Conservation (phyloP, 2,113 vertebrate species). For the Furnarius figulus region DNA sequence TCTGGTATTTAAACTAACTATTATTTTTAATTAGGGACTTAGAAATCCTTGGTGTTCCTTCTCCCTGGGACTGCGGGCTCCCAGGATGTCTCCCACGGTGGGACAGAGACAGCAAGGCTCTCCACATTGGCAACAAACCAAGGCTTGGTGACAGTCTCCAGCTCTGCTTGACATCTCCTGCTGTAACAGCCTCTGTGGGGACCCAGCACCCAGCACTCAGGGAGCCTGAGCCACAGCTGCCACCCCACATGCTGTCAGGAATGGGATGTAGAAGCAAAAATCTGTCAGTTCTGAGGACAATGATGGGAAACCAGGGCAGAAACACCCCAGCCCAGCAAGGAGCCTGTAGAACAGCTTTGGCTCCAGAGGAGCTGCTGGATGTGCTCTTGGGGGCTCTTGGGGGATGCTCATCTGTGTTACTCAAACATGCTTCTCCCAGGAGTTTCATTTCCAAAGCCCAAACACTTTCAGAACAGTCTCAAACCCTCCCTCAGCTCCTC, state of each 20-base stretch:
- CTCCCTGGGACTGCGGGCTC: not conserved
- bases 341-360: not conserved
- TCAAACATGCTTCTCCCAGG: not conserved
- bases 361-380: not conserved
- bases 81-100: not conserved
- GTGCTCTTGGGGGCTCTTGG: not conserved
- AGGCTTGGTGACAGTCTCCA: not conserved
- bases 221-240: not conserved
- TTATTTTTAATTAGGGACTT: slow-evolving; percentile 47
- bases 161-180: not conserved
- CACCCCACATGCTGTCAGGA: rapidly evolving
- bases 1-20: slow-evolving; percentile 18
- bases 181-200: not conserved
- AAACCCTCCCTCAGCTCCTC: not conserved
- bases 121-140: rapidly evolving
- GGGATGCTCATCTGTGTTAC: not conserved
- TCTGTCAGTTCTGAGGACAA: not conserved
- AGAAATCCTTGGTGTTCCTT: not conserved
- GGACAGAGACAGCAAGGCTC: not conserved
- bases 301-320: not conserved
- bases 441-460: not conserved
- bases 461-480: not conserved
- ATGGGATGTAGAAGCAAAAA: not conserved
- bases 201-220: not conserved
- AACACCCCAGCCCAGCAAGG: not conserved